These are phyloP conservation scores for Carassius auratus DNA, from an alignment of 2,113 vertebrate species.

Conservation along the genomic window DNA sequence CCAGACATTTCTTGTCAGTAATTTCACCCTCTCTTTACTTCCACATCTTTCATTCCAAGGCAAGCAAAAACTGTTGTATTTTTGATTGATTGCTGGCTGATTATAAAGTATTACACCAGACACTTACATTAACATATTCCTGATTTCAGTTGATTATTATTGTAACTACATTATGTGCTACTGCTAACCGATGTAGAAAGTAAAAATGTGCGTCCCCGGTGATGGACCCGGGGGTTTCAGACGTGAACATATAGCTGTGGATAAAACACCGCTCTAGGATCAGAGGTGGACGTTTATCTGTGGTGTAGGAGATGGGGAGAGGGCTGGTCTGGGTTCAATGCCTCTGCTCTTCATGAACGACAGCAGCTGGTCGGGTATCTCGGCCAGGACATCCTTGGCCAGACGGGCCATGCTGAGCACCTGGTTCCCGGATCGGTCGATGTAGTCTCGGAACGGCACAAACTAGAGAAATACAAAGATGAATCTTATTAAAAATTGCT, in stretches of 20 bases:
- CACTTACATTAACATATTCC: conserved; percentile 25
- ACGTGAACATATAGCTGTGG: not conserved
- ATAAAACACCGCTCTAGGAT: conserved; percentile 22
- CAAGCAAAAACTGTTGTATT: not conserved
- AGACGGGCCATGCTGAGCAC: conserved; percentile 96
- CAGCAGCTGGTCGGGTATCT: conserved; percentile 95
- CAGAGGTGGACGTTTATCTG: conserved; percentile 65
- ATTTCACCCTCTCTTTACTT: not conserved
- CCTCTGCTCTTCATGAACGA: conserved; percentile 93
- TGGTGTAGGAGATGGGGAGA: conserved; percentile 65
- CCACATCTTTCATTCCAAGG: not conserved
- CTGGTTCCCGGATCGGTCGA: conserved; percentile 93
- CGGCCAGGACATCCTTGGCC: conserved; percentile 93
- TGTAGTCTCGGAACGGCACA: conserved; percentile 95
- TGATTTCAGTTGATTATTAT: conserved; percentile 35
- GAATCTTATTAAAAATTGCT: not conserved
- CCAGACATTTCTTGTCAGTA: not conserved
- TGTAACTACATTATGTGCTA: conserved; percentile 38
- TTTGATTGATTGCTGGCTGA: conserved; percentile 10
- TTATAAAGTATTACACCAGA: conserved; percentile 28
- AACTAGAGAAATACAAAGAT: conserved; percentile 76
- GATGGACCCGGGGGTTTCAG: not conserved
- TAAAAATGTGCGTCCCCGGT: conserved; percentile 4
- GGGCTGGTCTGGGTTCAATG: conserved; percentile 83
- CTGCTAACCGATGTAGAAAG: conserved; percentile 32